Base-by-base conservation (phyloP, 2,797 vertebrate genomes). In the Scleropages formosus region DNA sequence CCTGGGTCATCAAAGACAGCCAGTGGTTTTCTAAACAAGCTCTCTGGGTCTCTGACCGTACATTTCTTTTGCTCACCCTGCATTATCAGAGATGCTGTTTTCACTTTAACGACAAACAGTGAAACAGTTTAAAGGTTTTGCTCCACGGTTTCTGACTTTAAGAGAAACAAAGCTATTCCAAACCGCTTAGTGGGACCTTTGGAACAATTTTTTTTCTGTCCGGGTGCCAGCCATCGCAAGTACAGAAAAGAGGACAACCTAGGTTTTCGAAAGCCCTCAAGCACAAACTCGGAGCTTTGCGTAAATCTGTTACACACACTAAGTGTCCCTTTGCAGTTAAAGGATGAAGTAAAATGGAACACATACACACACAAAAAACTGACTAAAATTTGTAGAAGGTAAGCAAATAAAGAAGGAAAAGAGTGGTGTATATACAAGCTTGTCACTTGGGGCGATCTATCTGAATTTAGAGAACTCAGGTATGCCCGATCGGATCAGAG, bases 261-360 rank as follows among this genome's bases (percentile, higher is more conserved):
- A 2, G 22, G 51, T 7, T 27, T 71, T 15, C 47, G 15, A 61
- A 56, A 31, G 18, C 13, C 26, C 10, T 18, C 26, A n/a, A 51
- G 60, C 18, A 4, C 20, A 12, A 18, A 31, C 18, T 51, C 4
- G 16, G 12, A 65, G 61, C 60, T 16, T 63, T 64, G 44, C 44
- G 53, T 12, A 72, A 72, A 72, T 44, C 26, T 39, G 59, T 72
- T 39, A 72, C 31, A 44, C 26, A n/a, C 70, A 10, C 53, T 12
- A 31, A 63, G n/a, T 20, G 20, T 63, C 20, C 46, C 15, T 8
- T 22, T 63, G 49, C 26, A 31, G 13, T 20, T 12, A 56, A 22
- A 51, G 47, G 16, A 65, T 24, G 3, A 12, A 13, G 20, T 74
- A 22, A 56, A 24, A 53, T 39, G 11, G 22, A 31, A 20, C 11